A percentile compares a stretch with the other conserved stretches of the same genome.
These are phyloP conservation scores for Oncorhynchus keta DNA, from an alignment of 2,113 vertebrate genomes.

Conservation along the genomic window DNA sequence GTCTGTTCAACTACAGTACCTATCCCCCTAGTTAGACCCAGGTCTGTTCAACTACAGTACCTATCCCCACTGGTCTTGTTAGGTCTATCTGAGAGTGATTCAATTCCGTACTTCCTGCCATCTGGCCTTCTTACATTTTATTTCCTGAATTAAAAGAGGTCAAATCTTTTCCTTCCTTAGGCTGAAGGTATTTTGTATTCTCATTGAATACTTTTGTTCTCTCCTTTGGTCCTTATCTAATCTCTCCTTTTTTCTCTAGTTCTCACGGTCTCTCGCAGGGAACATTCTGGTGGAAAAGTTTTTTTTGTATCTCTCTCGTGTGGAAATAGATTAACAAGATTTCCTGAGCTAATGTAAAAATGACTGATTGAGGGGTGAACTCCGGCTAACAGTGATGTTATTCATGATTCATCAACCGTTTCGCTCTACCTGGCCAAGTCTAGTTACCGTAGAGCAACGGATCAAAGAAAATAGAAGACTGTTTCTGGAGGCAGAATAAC, in stretches of 20 bases:
- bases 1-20: too few relatives aligned
- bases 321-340: constrained; percentile 51
- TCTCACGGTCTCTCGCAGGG: constrained; percentile 34
- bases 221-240: constrained; percentile 3
- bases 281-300: constrained; percentile 44
- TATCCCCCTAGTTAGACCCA: too few relatives aligned
- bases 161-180: constrained; percentile 59
- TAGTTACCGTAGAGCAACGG: constrained; percentile 6
- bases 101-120: constrained; percentile 53
- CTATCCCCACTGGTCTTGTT: background rate
- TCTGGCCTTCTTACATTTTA: constrained; percentile 60
- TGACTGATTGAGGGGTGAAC: background rate
- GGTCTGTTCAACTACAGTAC: too few relatives aligned
- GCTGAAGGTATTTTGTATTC: constrained; percentile 55
- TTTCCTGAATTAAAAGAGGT: constrained; percentile 58
- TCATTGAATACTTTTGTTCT: constrained; percentile 49
- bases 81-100: constrained; percentile 70
- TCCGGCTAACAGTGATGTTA: constrained; percentile 37
- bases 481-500: background rate
- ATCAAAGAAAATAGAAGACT: constrained; percentile 27
- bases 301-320: constrained; percentile 28
- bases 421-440: background rate
- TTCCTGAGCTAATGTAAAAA: constrained; percentile 47
- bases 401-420: constrained; percentile 35
- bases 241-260: constrained; percentile 34